Evolutionary conservation across 2,113 vertebrate species (phyloP), one percentile per base, ranked within the genome.

Genomic region (Recurvirostra avosetta): DNA sequence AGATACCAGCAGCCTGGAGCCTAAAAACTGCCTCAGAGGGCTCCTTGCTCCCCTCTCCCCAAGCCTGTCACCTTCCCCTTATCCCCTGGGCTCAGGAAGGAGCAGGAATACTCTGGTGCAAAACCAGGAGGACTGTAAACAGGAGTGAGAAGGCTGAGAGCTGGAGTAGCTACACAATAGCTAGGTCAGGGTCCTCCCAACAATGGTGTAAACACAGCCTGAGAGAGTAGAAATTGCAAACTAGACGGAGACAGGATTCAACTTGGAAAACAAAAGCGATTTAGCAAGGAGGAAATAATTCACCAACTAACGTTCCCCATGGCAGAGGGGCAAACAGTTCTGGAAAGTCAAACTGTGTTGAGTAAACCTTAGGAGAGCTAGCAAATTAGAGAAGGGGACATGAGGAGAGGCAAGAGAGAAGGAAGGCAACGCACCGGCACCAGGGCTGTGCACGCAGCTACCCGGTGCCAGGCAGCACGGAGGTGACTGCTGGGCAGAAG

Each of bases 251-350:
- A 47, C 12, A 38, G 45, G 38, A 86, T 41, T 86, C 62, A 68
- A 40, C 25, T 1, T n/a, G 49, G 43, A 62, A 90, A 95, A 76
- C 27, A 78, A 79, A 76, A 89, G 43, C 56, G 63, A 19, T 78
- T 94, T 56, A 84, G 56, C 52, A 89, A 83, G 58, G 49, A 91
- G 43, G 58, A 92, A 79, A 73, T 66, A 67, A 88, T 81, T 73
- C 26, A n/a, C 5, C 53, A 62, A 25, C 27, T 78, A 88, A 63
- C 1, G 0, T 61, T 83, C 52, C 26, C 55, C 56, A 45, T 41
- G 30, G 40, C 32, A 83, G 65, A 94, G 15, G 9, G 12, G 15
- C 25, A 11, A 70, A 78, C 43, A 45, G 6, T 65, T 75, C 66
- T 74, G 52, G 16, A 36, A 92, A 86, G 62, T 30, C 62, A 61